phyloP scores from a whole-genome alignment of 2,797 vertebrate species.

The Cetoscarus ocellatus region DNA sequence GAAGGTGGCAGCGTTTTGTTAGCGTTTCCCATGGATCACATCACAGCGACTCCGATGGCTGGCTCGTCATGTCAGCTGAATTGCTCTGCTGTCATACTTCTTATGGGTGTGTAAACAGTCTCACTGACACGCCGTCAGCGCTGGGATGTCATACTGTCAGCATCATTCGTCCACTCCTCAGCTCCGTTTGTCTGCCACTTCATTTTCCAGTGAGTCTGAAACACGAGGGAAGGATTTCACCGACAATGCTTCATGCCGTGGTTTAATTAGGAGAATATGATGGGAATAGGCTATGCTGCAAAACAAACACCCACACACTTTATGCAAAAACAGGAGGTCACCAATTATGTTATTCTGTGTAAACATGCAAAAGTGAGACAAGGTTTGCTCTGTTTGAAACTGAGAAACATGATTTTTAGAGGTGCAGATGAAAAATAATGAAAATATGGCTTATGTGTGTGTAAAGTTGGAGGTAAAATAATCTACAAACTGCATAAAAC shows the following conservation, averaged over 20 bases:
- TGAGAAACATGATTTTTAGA: not conserved
- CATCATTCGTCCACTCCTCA: not conserved
- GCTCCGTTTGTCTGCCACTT: constrained; percentile 17
- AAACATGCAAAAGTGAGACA: not conserved
- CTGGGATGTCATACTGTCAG: constrained; percentile 32
- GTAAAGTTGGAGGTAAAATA: too few relatives aligned
- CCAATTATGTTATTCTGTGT: not conserved
- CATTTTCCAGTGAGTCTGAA: constrained; percentile 14
- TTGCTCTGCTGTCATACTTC: constrained; percentile 22
- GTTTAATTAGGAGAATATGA: constrained; percentile 32
- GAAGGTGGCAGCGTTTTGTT: constrained; percentile 22
- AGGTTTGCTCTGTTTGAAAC: not conserved
- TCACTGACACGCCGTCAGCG: constrained; percentile 21
- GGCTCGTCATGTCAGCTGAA: constrained; percentile 28
- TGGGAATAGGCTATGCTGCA: constrained; percentile 13
- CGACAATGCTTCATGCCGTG: constrained; percentile 14
- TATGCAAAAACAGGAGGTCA: constrained; percentile 1
- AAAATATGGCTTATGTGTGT: too few relatives aligned
- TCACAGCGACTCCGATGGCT: constrained; percentile 9
- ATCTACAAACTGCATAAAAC: too few relatives aligned
- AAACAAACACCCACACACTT: constrained; percentile 12
- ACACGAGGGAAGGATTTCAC: not conserved
- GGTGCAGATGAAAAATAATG: too few relatives aligned
- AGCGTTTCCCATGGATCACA: constrained; percentile 26
- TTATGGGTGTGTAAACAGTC: constrained; percentile 29